Conservation (phyloP, 2,797 vertebrate genomes). For the Cossypha polioptera region DNA sequence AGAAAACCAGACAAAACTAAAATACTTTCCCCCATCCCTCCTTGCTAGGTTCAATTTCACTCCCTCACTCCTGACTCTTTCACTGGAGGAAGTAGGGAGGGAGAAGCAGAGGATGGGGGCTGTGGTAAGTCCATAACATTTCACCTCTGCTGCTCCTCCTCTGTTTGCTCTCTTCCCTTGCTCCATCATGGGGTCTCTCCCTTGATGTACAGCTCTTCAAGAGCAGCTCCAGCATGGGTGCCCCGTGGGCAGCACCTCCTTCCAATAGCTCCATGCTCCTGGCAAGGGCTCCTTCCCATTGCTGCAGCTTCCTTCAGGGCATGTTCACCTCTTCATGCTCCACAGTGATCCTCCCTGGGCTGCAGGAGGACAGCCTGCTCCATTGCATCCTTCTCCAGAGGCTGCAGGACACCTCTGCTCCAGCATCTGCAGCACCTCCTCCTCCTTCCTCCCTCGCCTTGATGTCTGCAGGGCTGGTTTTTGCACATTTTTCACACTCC, state of each 20-base stretch:
- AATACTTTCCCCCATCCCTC: rapidly evolving
- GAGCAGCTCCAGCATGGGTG: not conserved
- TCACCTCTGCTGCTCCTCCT: not conserved
- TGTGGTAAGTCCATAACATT: not conserved
- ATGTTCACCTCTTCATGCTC: not conserved
- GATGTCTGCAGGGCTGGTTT: not conserved
- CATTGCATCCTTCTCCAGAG: not conserved
- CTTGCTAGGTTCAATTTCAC: not conserved
- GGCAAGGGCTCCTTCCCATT: not conserved
- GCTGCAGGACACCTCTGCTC: not conserved
- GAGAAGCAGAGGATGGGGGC: not conserved
- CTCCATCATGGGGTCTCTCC: rapidly evolving
- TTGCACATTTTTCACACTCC: rapidly evolving
- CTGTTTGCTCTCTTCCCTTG: not conserved
- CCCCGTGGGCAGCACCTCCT: not conserved
- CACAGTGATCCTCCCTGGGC: rapidly evolving
- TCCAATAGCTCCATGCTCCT: not conserved
- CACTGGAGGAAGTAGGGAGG: not conserved
- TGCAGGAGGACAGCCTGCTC: not conserved
- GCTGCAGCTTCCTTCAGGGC: not conserved
- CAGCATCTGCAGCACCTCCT: rapidly evolving
- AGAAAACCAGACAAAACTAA: not conserved
- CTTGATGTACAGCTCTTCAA: not conserved
- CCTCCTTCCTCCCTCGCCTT: not conserved
- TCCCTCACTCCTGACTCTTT: not conserved